phyloP scores from a whole-genome alignment of 2,888 invertebrate genomes.

The Polydrusus tereticollis region DNA sequence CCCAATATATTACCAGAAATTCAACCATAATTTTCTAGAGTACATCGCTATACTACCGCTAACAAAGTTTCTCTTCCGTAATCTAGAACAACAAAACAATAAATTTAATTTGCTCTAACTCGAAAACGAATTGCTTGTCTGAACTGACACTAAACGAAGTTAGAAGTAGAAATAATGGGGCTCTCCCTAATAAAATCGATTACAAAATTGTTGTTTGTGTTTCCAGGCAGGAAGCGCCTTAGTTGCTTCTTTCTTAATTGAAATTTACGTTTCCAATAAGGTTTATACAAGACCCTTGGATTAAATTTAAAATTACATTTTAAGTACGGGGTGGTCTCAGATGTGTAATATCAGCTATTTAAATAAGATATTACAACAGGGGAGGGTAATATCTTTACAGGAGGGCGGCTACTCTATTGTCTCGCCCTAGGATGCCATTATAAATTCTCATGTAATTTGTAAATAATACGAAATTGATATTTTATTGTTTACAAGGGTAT shows the following conservation, averaged over 20 bases:
- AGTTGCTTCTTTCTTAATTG: slow-evolving; percentile 53
- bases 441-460: too few species aligned
- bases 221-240: slow-evolving; percentile 44
- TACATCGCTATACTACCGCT: neutral
- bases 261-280: slow-evolving; percentile 60
- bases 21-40: slow-evolving; percentile 3
- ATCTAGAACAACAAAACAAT: slow-evolving; percentile 44
- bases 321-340: slow-evolving; percentile 29
- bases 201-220: slow-evolving; percentile 51
- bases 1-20: too few species aligned
- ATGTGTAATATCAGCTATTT: slow-evolving; percentile 12
- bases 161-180: slow-evolving; percentile 51
- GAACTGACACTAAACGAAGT: slow-evolving; percentile 49
- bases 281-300: slow-evolving; percentile 50
- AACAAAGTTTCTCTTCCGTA: slow-evolving; percentile 25
- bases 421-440: too few species aligned
- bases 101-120: slow-evolving; percentile 48
- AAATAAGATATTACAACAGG: neutral
- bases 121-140: slow-evolving; percentile 50
- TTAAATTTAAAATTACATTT: slow-evolving; percentile 58
- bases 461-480: too few species aligned
- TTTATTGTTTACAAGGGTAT: too few species aligned
- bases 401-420: neutral
- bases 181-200: slow-evolving; percentile 51
- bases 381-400: neutral